Evolutionary conservation across 2,888 invertebrate species (phyloP).

Genomic region (Philereme vetulata): DNA sequence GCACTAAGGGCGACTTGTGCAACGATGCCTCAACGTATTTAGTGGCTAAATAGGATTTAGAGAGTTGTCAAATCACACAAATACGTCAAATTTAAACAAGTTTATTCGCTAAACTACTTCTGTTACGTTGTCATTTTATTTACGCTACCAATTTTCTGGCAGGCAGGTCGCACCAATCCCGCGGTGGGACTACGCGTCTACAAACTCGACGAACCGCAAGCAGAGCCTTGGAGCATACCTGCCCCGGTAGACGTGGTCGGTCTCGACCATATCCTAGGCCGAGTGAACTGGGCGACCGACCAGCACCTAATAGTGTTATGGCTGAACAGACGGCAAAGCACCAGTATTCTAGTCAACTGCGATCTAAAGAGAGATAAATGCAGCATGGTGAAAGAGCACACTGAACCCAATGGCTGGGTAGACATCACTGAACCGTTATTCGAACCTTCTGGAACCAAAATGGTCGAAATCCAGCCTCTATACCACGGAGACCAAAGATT

Average conservation of each 20-base stretch:
- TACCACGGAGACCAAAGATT: slow-evolving; percentile 69
- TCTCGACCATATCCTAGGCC: slow-evolving; percentile 86
- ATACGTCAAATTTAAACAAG: no score
- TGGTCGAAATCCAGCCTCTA: slow-evolving; percentile 71
- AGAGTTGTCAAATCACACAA: no score
- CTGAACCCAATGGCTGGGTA: slow-evolving; percentile 88
- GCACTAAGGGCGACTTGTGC: no score
- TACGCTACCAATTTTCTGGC: slow-evolving; percentile 45
- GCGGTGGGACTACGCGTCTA: slow-evolving; percentile 86
- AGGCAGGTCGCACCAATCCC: slow-evolving; percentile 90
- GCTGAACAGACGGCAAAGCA: slow-evolving; percentile 93
- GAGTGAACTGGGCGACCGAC: slow-evolving; percentile 89
- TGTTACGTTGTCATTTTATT: slow-evolving; percentile 2
- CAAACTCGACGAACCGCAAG: slow-evolving; percentile 63
- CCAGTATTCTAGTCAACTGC: slow-evolving; percentile 85
- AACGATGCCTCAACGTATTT: no score
- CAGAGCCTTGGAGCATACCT: slow-evolving; percentile 67
- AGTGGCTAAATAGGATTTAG: no score
- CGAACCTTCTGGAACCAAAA: slow-evolving; percentile 67
- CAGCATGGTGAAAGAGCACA: slow-evolving; percentile 65
- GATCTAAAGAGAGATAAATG: slow-evolving; percentile 68
- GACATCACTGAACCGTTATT: slow-evolving; percentile 83
- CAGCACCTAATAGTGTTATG: slow-evolving; percentile 88
- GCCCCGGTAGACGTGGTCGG: slow-evolving; percentile 83
- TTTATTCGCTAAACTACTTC: no score